These are phyloP conservation scores for Bovichtus diacanthus DNA, from an alignment of 2,797 vertebrate species.

Conservation along the genomic window DNA sequence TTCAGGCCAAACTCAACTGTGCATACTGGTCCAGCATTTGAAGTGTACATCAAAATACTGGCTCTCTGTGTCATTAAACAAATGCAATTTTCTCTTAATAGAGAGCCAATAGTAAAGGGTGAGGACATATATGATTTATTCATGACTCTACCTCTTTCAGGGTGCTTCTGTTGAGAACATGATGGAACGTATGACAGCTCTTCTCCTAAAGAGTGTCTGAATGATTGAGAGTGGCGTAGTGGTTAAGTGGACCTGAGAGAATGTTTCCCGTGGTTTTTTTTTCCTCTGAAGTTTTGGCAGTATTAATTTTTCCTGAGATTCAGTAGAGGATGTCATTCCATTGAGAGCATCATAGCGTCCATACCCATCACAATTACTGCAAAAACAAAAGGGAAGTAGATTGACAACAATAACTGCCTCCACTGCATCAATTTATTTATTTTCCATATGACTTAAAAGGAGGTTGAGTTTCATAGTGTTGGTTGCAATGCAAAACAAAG, in stretches of 20 bases:
- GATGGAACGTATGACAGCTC: conserved; percentile 75
- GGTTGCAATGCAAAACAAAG: not conserved
- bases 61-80: conserved; percentile 65
- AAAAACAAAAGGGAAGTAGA: conserved; percentile 46
- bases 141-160: conserved; percentile 70
- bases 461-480: not conserved
- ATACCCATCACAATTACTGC: conserved; percentile 9
- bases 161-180: conserved; percentile 75
- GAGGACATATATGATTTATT: conserved; percentile 76
- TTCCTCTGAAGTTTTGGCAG: conserved; percentile 57
- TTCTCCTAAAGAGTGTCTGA: conserved; percentile 62
- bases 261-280: conserved; percentile 60
- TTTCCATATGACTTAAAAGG: not conserved
- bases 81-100: conserved; percentile 63
- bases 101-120: conserved; percentile 45
- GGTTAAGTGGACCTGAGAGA: conserved; percentile 70
- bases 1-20: conserved; percentile 21
- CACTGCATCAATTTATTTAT: conserved; percentile 10
- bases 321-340: conserved; percentile 23
- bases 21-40: conserved; percentile 10
- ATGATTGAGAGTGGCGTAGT: conserved; percentile 65
- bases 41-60: conserved; percentile 59
- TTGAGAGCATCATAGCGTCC: conserved; percentile 18
- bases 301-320: conserved; percentile 47
- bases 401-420: conserved; percentile 5